Percentiles rank a stretch among this genome's conserved stretches.
phyloP scores from a whole-genome alignment of 2,113 vertebrate species.

The Tylochromis polylepis region DNA sequence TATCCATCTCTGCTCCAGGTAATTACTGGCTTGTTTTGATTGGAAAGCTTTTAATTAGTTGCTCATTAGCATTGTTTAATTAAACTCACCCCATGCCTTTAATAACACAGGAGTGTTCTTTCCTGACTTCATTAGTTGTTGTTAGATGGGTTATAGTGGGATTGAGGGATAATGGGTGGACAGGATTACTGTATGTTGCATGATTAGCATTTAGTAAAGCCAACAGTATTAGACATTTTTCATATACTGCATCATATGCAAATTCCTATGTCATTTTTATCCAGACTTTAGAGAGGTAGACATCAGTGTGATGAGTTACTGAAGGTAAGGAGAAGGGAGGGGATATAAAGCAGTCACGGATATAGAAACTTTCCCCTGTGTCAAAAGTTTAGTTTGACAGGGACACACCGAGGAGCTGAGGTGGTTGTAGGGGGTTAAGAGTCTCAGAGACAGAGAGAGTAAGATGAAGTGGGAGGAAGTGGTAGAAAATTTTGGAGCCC shows the following conservation, averaged over 20 bases:
- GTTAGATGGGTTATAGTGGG: conserved; percentile 30
- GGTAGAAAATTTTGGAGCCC: conserved; percentile 1
- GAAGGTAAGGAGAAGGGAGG: not conserved
- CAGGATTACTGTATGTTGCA: not conserved
- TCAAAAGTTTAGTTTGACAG: not conserved
- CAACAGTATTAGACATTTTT: not conserved
- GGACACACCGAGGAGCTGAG: not conserved
- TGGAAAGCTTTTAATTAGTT: conserved; percentile 74
- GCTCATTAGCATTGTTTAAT: conserved; percentile 78
- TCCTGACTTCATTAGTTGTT: conserved; percentile 52
- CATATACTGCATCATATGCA: not conserved
- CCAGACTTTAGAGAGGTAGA: not conserved
- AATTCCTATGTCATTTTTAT: not conserved
- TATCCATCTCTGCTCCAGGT: conserved; percentile 68
- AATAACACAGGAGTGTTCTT: conserved; percentile 51
- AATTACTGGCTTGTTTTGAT: conserved; percentile 74
- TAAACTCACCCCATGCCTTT: conserved; percentile 71
- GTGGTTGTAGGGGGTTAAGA: conserved; percentile 2
- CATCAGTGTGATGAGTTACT: not conserved
- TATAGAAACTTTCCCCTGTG: not conserved
- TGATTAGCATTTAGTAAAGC: conserved; percentile 1
- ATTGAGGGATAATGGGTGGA: conserved; percentile 3
- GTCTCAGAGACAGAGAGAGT: not conserved
- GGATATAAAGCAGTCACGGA: not conserved
- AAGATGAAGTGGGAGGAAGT: conserved; percentile 16